Evolutionary conservation across 2,113 vertebrate species (phyloP).

Genomic region (Plotosus lineatus): DNA sequence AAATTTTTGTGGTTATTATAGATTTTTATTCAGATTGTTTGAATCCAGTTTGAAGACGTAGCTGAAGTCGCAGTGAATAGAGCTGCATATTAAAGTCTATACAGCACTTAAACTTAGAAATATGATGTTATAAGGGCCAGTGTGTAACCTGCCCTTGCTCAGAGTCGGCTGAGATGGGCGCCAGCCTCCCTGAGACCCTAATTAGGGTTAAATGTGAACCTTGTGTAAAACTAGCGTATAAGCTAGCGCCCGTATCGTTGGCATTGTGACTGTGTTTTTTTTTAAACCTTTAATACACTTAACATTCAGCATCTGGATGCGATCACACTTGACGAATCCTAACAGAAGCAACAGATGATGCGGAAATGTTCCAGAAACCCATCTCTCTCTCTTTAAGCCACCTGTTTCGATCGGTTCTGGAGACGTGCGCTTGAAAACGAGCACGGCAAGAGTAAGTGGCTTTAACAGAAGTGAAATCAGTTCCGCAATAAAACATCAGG

Average conservation of each 20-base stretch:
- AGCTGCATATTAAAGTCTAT: too few relatives aligned
- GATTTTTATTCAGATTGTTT: not conserved
- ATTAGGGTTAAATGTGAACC: too few relatives aligned
- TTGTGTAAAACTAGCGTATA: not conserved
- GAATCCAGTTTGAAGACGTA: not conserved
- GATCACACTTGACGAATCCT: not conserved
- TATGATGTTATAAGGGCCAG: too few relatives aligned
- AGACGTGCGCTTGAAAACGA: conserved; percentile 38
- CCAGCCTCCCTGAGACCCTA: too few relatives aligned
- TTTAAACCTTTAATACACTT: not conserved
- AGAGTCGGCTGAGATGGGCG: too few relatives aligned
- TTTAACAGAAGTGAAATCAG: conserved; percentile 48
- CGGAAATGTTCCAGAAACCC: not conserved
- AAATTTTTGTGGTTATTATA: not conserved
- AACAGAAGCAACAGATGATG: not conserved
- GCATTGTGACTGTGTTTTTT: not conserved
- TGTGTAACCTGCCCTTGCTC: too few relatives aligned
- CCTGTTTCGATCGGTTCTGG: conserved; percentile 5
- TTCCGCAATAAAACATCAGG: conserved; percentile 43
- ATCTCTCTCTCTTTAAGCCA: conserved; percentile 15
- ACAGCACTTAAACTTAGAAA: too few relatives aligned
- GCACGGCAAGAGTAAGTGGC: conserved; percentile 42
- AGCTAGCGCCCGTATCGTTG: not conserved
- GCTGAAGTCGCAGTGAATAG: not conserved
- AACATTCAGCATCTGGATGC: not conserved